Percentiles rank a stretch among this genome's conserved stretches.
Conservation (phyloP, 2,888 invertebrate genomes). For the Dioctria rufipes region DNA sequence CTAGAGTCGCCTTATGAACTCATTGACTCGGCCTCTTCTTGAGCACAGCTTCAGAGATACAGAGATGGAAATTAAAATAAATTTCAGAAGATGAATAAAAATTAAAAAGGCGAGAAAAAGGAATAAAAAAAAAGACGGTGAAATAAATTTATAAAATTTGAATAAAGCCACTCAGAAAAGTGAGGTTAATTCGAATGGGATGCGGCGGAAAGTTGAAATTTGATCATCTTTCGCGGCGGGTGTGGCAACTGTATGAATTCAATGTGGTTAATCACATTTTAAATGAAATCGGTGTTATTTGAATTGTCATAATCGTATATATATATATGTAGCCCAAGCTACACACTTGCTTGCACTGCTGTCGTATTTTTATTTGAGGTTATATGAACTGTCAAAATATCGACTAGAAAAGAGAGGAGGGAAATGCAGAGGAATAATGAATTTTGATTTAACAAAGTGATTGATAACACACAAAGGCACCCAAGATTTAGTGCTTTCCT, state of each 20-base stretch:
- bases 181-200: neutral
- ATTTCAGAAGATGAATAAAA: conserved; percentile 16
- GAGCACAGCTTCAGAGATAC: neutral
- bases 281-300: too few relatives aligned
- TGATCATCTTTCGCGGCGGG: neutral
- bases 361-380: too few relatives aligned
- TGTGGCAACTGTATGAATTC: neutral
- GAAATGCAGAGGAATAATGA: too few relatives aligned
- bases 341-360: too few relatives aligned
- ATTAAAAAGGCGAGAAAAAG: conserved; percentile 13
- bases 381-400: too few relatives aligned
- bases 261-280: neutral
- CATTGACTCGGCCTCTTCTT: neutral
- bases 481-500: too few relatives aligned
- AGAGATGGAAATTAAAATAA: conserved; percentile 23
- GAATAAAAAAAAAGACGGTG: neutral
- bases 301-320: neutral
- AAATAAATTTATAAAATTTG: conserved; percentile 39
- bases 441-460: too few relatives aligned
- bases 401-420: neutral
- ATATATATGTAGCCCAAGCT: too few relatives aligned
- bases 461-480: too few relatives aligned
- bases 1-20: neutral
- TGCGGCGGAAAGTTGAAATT: neutral
- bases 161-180: conserved; percentile 15